Conservation (phyloP, 2,113 vertebrate genomes). For the Periophthalmus modestus region DNA sequence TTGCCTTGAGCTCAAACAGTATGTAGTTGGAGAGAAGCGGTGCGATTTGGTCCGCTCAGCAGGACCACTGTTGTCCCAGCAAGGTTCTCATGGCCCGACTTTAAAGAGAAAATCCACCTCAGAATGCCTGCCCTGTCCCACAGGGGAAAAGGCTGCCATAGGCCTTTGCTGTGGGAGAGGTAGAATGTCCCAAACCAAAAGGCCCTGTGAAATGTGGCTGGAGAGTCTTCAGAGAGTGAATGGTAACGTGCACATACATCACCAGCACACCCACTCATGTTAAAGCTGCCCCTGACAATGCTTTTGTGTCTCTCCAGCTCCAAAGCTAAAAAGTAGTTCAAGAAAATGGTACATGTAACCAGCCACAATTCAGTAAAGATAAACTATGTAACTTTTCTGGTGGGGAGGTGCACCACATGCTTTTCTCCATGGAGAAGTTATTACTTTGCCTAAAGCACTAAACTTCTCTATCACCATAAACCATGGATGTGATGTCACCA, state of each 20-base stretch:
- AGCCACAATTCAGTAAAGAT: background rate
- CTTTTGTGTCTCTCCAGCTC: background rate
- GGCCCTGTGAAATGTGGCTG: background rate
- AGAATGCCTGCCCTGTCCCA: slow-evolving; percentile 16
- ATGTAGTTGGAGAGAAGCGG: slow-evolving; percentile 37
- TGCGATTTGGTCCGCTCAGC: slow-evolving; percentile 52
- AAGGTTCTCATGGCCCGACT: slow-evolving; percentile 52
- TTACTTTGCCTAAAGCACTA: too few relatives aligned
- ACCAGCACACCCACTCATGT: background rate
- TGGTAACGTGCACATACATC: background rate
- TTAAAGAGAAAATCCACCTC: slow-evolving; percentile 34
- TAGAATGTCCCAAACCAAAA: background rate
- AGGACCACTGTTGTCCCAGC: slow-evolving; percentile 55
- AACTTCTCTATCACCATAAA: too few relatives aligned
- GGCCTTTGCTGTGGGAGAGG: background rate
- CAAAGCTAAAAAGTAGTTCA: background rate
- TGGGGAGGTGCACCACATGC: too few relatives aligned
- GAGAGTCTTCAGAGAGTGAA: background rate
- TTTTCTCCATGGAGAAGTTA: too few relatives aligned
- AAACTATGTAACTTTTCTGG: too few relatives aligned
- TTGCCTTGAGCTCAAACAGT: slow-evolving; percentile 20
- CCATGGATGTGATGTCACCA: too few relatives aligned
- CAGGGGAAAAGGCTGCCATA: background rate
- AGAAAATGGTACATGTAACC: background rate
- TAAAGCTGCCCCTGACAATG: background rate